Conservation (phyloP, 2,113 vertebrate genomes). For the Parus major region DNA sequence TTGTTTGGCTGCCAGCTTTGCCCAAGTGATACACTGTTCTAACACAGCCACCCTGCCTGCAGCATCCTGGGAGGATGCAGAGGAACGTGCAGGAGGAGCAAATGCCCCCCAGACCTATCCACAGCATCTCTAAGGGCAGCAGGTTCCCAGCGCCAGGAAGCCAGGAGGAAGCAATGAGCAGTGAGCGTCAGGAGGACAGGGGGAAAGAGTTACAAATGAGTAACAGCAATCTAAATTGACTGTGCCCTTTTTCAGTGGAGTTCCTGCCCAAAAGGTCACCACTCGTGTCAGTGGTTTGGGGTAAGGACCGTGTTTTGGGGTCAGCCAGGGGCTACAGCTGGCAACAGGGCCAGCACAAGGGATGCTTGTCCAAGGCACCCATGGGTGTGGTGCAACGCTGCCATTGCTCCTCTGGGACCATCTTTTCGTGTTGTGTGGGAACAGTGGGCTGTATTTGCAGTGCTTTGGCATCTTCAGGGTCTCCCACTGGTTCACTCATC, state of each 20-base stretch:
- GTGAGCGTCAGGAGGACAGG: neutral
- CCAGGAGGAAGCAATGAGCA: neutral
- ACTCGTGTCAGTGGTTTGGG: neutral
- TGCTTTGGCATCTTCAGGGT: neutral
- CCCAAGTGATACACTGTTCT: neutral
- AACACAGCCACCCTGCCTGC: neutral
- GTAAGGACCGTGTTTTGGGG: neutral
- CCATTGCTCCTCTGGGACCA: neutral
- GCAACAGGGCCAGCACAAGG: too few species aligned
- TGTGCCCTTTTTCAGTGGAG: neutral
- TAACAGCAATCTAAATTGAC: neutral
- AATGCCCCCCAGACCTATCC: neutral
- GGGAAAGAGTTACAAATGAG: neutral
- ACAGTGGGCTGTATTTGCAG: neutral
- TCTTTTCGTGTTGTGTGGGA: neutral
- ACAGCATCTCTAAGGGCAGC: neutral
- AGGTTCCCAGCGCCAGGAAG: neutral
- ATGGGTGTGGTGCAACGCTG: fast-evolving
- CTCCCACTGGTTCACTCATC: fast-evolving
- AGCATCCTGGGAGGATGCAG: neutral
- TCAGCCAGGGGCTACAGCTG: neutral
- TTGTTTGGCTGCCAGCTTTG: neutral
- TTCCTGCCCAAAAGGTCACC: neutral
- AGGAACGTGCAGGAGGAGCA: neutral
- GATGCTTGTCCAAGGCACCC: fast-evolving